Evolutionary conservation across 2,888 invertebrate genomes (phyloP).

Genomic region (Dicyrtoma fusca): DNA sequence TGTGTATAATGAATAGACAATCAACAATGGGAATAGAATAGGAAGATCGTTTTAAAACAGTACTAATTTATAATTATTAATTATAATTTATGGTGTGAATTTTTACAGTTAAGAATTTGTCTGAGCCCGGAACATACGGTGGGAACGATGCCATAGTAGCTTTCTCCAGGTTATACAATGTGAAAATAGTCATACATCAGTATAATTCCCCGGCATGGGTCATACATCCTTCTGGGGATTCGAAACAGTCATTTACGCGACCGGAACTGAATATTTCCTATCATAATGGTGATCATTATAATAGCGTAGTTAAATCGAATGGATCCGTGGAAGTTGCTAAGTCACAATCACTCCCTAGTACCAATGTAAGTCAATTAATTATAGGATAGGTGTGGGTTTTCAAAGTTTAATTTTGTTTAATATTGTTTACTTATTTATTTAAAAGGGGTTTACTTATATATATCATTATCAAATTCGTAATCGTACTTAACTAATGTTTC

Average conservation of each 20-base stretch:
- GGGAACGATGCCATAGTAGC: slow-evolving; percentile 64
- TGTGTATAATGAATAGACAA: too few species aligned
- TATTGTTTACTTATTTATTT: too few species aligned
- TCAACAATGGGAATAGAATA: too few species aligned
- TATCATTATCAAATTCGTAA: too few species aligned
- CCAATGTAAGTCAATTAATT: too few species aligned
- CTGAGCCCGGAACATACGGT: slow-evolving; percentile 62
- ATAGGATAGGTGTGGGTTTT: too few species aligned
- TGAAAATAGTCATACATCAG: slow-evolving; percentile 62
- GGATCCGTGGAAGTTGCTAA: not conserved
- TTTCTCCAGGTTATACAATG: slow-evolving; percentile 61
- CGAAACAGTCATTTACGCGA: slow-evolving; percentile 21
- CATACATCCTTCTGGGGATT: slow-evolving; percentile 50
- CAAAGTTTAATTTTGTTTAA: too few species aligned
- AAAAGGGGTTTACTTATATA: too few species aligned
- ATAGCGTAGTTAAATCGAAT: slow-evolving; percentile 38
- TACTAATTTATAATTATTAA: not conserved
- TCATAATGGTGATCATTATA: slow-evolving; percentile 59
- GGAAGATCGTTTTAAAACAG: not conserved
- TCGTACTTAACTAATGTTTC: too few species aligned
- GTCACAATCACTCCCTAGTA: not conserved
- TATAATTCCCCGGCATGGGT: slow-evolving; percentile 52
- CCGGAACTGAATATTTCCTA: slow-evolving; percentile 61
- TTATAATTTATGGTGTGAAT: not conserved
- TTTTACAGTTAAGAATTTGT: slow-evolving; percentile 58